phyloP scores from a whole-genome alignment of 2,797 vertebrate species.

The Rhinatrema bivittatum region DNA sequence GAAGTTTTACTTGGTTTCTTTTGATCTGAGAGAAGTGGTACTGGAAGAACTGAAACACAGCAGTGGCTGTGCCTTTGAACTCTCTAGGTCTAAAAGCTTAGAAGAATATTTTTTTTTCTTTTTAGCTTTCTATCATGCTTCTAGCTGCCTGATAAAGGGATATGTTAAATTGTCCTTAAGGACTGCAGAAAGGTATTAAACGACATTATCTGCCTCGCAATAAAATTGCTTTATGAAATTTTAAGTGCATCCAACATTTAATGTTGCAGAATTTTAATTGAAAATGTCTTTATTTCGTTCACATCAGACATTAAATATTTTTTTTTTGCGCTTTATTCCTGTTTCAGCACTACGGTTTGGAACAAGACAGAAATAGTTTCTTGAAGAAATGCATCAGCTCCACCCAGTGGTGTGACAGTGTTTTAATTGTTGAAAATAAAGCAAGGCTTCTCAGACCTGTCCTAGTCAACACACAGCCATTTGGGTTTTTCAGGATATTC shows the following conservation, averaged over 20 bases:
- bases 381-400: constrained; percentile 24
- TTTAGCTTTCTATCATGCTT: constrained; percentile 19
- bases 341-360: no score
- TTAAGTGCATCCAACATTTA: constrained; percentile 22
- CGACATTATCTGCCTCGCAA: constrained; percentile 3
- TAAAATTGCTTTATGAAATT: constrained; percentile 1
- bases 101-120: constrained; percentile 43
- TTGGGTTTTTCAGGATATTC: no score
- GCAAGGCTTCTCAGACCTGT: no score
- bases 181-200: constrained; percentile 14
- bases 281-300: constrained; percentile 1
- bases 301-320: background rate
- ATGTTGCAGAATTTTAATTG: constrained; percentile 1
- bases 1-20: constrained; percentile 29
- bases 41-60: constrained; percentile 25
- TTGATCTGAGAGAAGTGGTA: constrained; percentile 34
- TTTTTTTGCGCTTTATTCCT: no score
- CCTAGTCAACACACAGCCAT: no score
- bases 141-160: constrained; percentile 19
- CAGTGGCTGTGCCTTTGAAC: constrained; percentile 47
- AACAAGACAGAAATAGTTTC: no score
- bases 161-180: constrained; percentile 35
- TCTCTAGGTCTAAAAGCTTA: constrained; percentile 53
- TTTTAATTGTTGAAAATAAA: no score
- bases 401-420: constrained; percentile 33